A percentile compares a stretch with the other conserved stretches of the same genome.
These are phyloP conservation scores for Tokudaia tokunoshimensis DNA, from an alignment of 2,797 vertebrate species.

Conservation along the genomic window DNA sequence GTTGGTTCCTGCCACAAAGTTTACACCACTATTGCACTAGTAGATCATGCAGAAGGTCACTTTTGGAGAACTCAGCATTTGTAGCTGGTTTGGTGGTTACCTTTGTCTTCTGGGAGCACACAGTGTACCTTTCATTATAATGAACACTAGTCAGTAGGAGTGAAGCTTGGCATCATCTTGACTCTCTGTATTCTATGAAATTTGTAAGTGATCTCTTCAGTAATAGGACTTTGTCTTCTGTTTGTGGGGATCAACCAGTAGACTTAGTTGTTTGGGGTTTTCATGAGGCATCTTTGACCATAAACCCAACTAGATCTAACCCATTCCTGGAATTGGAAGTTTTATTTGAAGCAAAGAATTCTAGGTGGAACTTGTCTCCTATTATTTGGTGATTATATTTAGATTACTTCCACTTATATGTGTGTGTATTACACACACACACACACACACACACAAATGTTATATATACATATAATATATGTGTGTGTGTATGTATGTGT, in stretches of 20 bases:
- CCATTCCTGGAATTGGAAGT: neutral
- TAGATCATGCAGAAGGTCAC: neutral
- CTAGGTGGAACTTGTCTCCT: neutral
- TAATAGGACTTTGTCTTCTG: neutral
- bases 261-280: neutral
- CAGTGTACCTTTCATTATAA: neutral
- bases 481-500: no score
- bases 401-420: neutral
- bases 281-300: neutral
- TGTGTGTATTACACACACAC: neutral
- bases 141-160: neutral
- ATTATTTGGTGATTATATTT: neutral
- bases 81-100: neutral
- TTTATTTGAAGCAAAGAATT: neutral
- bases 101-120: neutral
- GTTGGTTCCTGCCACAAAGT: neutral
- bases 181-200: neutral
- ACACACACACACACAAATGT: no score
- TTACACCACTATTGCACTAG: neutral
- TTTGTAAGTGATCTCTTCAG: neutral
- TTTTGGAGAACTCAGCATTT: neutral
- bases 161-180: neutral
- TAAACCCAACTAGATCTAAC: neutral
- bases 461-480: no score
- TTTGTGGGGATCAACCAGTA: neutral